Percentiles rank a stretch among this genome's conserved stretches.
These are phyloP conservation scores for Campoplex nolae DNA, from an alignment of 2,888 invertebrate genomes.

Conservation along the genomic window DNA sequence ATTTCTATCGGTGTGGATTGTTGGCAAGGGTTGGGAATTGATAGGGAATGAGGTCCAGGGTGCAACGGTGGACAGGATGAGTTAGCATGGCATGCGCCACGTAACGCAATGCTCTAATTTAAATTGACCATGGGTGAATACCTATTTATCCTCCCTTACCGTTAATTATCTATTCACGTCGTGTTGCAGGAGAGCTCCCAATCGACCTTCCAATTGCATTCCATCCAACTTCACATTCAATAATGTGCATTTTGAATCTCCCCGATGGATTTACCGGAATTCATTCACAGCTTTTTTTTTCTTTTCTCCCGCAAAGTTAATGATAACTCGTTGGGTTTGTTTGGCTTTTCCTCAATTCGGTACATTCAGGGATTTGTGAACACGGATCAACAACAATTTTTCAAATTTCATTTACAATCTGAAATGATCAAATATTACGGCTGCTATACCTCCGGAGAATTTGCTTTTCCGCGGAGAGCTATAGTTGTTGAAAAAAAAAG, in stretches of 20 bases:
- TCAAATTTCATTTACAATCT: not conserved
- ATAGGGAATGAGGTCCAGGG: constrained; percentile 4
- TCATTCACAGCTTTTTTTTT: not conserved
- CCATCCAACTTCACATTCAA: constrained; percentile 49
- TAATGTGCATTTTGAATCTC: constrained; percentile 46
- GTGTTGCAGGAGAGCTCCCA: constrained; percentile 62
- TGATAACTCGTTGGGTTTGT: not conserved
- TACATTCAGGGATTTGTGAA: not conserved
- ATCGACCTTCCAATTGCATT: constrained; percentile 34
- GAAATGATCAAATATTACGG: not conserved
- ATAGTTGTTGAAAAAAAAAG: not conserved
- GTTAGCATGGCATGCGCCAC: constrained; percentile 56
- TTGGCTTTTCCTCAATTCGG: not conserved
- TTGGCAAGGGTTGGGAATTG: not conserved
- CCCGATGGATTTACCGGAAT: not conserved
- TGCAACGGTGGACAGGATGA: constrained; percentile 8
- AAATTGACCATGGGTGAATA: constrained; percentile 72
- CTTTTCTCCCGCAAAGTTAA: not conserved
- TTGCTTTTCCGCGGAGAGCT: not conserved
- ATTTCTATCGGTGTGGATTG: constrained; percentile 46
- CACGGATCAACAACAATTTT: not conserved
- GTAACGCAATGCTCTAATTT: constrained; percentile 74
- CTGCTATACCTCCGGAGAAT: not conserved
- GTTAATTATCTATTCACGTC: constrained; percentile 74
- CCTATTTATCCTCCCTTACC: constrained; percentile 74